Evolutionary conservation across 2,888 invertebrate species (phyloP).

Genomic region (Epinotia bilunana): DNA sequence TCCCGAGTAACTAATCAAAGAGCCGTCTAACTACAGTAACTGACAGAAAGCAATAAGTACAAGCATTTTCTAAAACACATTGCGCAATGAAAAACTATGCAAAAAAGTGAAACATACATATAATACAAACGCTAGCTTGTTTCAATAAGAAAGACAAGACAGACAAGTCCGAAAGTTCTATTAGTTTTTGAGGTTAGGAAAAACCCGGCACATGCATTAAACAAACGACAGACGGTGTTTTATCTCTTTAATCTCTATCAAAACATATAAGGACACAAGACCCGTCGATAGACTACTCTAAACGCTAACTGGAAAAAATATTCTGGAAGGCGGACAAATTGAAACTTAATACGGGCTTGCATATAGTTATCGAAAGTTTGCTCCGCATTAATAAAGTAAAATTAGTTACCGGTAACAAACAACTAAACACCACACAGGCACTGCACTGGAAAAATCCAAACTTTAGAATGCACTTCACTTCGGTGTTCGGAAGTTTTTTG

Average conservation of each 20-base stretch:
- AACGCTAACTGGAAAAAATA: constrained; percentile 48
- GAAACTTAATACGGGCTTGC: constrained; percentile 78
- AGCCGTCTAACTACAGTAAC: not conserved
- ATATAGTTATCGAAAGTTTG: constrained; percentile 62
- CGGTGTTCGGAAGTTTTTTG: constrained; percentile 59
- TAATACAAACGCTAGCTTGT: not conserved
- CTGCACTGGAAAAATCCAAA: constrained; percentile 71
- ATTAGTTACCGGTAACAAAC: constrained; percentile 74
- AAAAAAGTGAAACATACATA: not conserved
- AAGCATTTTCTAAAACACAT: not conserved
- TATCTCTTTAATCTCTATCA: not conserved
- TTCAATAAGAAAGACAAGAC: constrained; percentile 1
- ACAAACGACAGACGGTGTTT: constrained; percentile 7
- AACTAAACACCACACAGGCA: constrained; percentile 73
- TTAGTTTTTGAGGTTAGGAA: constrained; percentile 69
- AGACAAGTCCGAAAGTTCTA: constrained; percentile 10
- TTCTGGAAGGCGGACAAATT: constrained; percentile 79
- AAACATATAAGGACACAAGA: not conserved
- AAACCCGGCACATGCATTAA: constrained; percentile 54
- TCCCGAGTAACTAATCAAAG: not conserved
- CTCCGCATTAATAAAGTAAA: constrained; percentile 54
- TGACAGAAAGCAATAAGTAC: not conserved
- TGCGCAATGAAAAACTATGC: not conserved
- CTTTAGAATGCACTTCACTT: constrained; percentile 63
- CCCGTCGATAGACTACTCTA: constrained; percentile 28